A percentile compares a stretch with the other conserved stretches of the same genome.
Evolutionary conservation across 2,888 invertebrate genomes (phyloP).

Genomic region (Lasioglossum morio): DNA sequence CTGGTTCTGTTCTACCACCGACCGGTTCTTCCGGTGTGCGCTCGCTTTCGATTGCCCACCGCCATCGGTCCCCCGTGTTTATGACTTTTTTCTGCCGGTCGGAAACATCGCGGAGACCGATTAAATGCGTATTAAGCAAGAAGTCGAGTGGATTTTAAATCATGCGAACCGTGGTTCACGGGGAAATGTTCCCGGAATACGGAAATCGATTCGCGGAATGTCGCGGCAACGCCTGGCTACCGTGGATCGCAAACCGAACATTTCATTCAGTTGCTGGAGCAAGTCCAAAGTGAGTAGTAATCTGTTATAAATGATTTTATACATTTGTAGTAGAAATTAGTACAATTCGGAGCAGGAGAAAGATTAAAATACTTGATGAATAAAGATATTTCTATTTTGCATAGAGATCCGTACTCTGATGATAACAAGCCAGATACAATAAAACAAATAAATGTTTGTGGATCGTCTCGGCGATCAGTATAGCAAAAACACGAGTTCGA

Average conservation of each 20-base stretch:
- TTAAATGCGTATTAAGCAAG: conserved; percentile 33
- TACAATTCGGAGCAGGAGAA: too few species aligned
- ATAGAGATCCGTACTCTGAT: too few species aligned
- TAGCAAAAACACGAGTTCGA: conserved; percentile 15
- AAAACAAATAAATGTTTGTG: neutral
- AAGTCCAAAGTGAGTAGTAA: neutral
- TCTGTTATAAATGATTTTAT: too few species aligned
- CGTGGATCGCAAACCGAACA: neutral
- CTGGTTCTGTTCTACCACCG: conserved; percentile 30
- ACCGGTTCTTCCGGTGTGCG: conserved; percentile 59
- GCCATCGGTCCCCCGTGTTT: conserved; percentile 6
- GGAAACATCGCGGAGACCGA: conserved; percentile 13
- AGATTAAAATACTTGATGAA: too few species aligned
- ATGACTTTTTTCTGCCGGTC: neutral
- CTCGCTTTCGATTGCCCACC: conserved; percentile 25
- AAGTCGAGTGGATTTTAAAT: neutral
- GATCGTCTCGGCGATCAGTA: neutral
- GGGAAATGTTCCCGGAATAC: neutral
- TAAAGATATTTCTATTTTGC: too few species aligned
- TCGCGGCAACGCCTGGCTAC: neutral
- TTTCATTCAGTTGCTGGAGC: neutral
- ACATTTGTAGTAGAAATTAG: too few species aligned
- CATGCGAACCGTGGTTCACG: neutral
- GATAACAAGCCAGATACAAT: neutral
- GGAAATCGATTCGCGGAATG: conserved; percentile 4